Evolutionary conservation across 2,797 vertebrate genomes (phyloP).

Genomic region (Astyanax mexicanus): DNA sequence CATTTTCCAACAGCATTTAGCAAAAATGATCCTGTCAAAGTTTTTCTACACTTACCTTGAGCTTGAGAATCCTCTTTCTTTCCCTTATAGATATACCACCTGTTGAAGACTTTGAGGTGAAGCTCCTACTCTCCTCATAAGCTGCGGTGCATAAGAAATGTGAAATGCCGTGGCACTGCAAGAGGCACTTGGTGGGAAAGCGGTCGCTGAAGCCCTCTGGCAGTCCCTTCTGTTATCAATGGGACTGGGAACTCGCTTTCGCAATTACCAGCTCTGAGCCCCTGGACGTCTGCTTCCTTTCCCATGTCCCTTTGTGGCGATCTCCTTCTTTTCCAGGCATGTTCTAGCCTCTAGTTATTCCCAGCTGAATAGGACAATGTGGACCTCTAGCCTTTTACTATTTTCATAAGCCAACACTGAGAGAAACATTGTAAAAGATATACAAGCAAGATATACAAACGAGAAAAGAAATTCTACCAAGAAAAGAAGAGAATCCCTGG

Average conservation of each 20-base stretch:
- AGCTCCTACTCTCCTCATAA: constrained; percentile 3
- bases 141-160: too few relatives aligned
- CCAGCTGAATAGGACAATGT: constrained; percentile 33
- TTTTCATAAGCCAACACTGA: constrained; percentile 1
- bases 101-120: constrained; percentile 11
- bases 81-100: too few relatives aligned
- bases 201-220: constrained; percentile 44
- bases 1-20: background rate
- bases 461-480: constrained; percentile 8
- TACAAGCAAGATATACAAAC: too few relatives aligned
- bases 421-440: background rate
- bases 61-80: constrained; percentile 14
- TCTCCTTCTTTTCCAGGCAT: constrained; percentile 63
- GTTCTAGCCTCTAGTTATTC: constrained; percentile 41
- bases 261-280: constrained; percentile 61
- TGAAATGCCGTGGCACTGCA: background rate
- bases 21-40: background rate
- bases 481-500: background rate
- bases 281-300: constrained; percentile 76
- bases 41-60: constrained; percentile 43
- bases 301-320: constrained; percentile 70
- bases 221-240: constrained; percentile 63
- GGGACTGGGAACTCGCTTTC: constrained; percentile 67
- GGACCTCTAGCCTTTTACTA: constrained; percentile 4
- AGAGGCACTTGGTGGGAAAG: background rate